phyloP scores from a whole-genome alignment of 1,140 invertebrate genomes.

The Meloidogyne floridensis region DNA sequence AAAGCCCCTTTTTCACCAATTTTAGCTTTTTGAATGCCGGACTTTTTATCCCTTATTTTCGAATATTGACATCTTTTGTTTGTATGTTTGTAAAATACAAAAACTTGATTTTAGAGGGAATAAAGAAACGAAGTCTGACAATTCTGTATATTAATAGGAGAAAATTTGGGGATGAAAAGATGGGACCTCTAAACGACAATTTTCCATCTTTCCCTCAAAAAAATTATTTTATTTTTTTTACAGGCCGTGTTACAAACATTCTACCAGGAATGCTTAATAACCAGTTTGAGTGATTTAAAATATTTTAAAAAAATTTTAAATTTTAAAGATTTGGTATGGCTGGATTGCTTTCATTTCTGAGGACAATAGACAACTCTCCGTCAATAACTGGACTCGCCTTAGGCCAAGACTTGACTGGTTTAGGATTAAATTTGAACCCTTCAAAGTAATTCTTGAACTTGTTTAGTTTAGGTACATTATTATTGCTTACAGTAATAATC shows the following conservation, averaged over 20 bases:
- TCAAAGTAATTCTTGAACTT: constrained; percentile 72
- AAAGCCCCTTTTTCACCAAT: too few species aligned
- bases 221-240: neutral
- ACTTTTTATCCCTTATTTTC: too few species aligned
- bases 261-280: constrained; percentile 92
- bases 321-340: constrained; percentile 91
- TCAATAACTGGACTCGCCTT: constrained; percentile 81
- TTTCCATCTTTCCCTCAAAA: neutral
- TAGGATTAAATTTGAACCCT: constrained; percentile 95
- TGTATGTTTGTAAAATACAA: too few species aligned
- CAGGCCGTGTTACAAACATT: constrained; percentile 85
- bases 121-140: too few species aligned
- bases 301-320: neutral
- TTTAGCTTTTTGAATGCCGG: too few species aligned
- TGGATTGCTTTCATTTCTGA: constrained; percentile 91
- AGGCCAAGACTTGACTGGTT: constrained; percentile 91
- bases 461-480: too few species aligned
- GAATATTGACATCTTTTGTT: too few species aligned
- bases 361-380: constrained; percentile 80
- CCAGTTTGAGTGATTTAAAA: neutral
- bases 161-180: too few species aligned
- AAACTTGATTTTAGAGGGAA: too few species aligned
- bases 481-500: too few species aligned
- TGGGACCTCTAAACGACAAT: too few species aligned
- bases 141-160: too few species aligned